Base-by-base conservation (phyloP, 1,140 invertebrate genomes). In the Sitophilus oryzae region DNA sequence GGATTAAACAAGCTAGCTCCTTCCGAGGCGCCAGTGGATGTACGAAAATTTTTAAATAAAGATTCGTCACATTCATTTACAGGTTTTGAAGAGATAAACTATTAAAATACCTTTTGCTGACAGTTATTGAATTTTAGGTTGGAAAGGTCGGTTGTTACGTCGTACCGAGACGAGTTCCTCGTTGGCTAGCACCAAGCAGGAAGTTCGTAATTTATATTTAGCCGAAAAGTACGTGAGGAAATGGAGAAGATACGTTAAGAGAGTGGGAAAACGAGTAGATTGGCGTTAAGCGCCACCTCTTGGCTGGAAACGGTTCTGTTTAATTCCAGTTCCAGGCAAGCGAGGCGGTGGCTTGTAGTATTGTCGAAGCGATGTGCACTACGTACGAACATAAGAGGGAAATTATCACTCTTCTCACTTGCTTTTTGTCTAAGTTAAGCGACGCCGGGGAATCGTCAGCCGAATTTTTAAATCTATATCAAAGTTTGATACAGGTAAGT, bases 231-330 rank as follows among this genome's bases (percentile, higher is more conserved):
- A 91, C 67, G 84, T 77, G 0, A 74, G 74, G 38, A 74, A 76
- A 2, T 86, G 83, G 83, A 66, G 71, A 8, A 72, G 71, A 3
- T 71, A 63, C 19, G 40, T 59, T 1, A 60, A 60, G 20, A 60
- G 56, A 45, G 35, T 58, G 2, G n/a, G n/a, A 35, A 41, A 18
- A 20, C 41, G 10, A 46, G 72, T 5, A 66, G 73, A 0, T 55
- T 83, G 2, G 77, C 77, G 42, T 66, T 85, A 16, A 71, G 76
- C 4, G 79, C 83, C 53, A 79, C 80, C 1, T 86, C 86, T 3
- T 96, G 93, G 93, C 74, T 96, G 5, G 85, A 89, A 55, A 85
- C 86, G 5, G 85, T 96, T 5, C 78, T 96, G 56, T 96, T 96
- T 68, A 94, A 93, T 73, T 82, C 88, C 0, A 91, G 89, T 67